Evolutionary conservation across 64 coral and sea anemone species (phyloP), one percentile per base, ranked within the genome.

Genomic region (Hydrozoanthus tunicans): DNA sequence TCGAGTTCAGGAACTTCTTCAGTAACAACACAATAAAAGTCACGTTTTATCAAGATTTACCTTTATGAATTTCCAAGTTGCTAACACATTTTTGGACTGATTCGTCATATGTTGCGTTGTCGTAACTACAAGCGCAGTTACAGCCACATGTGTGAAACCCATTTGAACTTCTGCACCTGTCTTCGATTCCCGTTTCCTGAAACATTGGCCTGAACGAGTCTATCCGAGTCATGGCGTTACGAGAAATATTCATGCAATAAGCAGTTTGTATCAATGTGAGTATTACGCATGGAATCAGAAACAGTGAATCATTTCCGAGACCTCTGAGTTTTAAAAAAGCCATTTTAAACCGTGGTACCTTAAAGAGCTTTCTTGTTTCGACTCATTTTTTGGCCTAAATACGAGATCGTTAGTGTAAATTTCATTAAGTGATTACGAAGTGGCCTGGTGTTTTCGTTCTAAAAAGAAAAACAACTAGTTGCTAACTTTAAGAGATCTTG

Each of bases 91-190:
- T 60, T 59, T 81, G 79, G 3, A 17, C 61, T 6, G 79, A 81
- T 81, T 62, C 79, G 27, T 81, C 23, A 59, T 60, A 81, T 27
- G 79, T 81, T 59, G 79, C 8, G 53, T 81, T 81, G 24, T 6
- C 61, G 23, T 58, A 61, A 25, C 79, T 81, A 9, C 79, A 81
- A 8, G 32, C 23, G n/a, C 79, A 81, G 15, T 53, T 59, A 14
- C 79, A 81, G 7, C 79, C 79, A 62, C 79, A 81, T 10, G 58
- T 62, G 15, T 27, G 79, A 1, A 59, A 25, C 58, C 56, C 79
- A 24, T 81, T 81, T 26, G 58, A 81, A 8, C 58, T 61, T 24
- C 58, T 81, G 58, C 79, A 81, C 9, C 61, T 23, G 11, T 62
- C 79, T 81, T 59, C 9, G 53, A 81, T 32, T 1, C 17, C 20